Base-by-base conservation (phyloP, 2,113 vertebrate genomes). In the Ascaphus truei region DNA sequence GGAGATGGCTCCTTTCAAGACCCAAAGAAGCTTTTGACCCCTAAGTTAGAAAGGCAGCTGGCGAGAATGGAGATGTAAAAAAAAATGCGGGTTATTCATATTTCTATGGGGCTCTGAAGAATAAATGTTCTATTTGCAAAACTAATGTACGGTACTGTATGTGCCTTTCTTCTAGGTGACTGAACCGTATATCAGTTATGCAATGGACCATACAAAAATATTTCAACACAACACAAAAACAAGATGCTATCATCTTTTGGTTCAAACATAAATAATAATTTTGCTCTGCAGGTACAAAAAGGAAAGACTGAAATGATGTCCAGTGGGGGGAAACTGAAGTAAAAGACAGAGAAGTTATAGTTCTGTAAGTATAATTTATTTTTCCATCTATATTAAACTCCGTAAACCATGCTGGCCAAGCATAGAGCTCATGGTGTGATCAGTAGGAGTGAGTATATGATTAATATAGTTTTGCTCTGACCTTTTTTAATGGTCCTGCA, bases 331-430 rank as follows among this genome's bases (percentile, higher is more conserved):
- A 68, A 48, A 47, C 31, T 5, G 43, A 27, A 25, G 66, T 7
- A 29, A 20, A 26, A 15, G 13, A 5, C 25, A 10, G 31, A 68
- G 25, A 15, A 7, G n/a, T 9, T 50, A 34, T 36, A 59, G 66
- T n/a, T n/a, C n/a, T 47, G 55, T 43, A 43, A 43, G 39, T 51
- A 59, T 55, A 50, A 58, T 68, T 43, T 43, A 18, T 25, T 56
- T 66, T 66, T 55, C 63, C 34, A 68, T 36, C 29, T 47, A 30
- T 25, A 22, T 18, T 45, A 45, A 36, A 47, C 15, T 34, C 20
- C 18, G 31, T 27, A 20, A 48, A 58, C 41, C 43, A 31, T 53
- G 30, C 43, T 34, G 55, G 43, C 23, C 16, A n/a, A n/a, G 66
- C 43, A 13, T 39, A 11, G 55, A 50, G 31, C 66, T 47, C 55